Evolutionary conservation across 1,140 invertebrate genomes (phyloP).

Genomic region (Bursaphelenchus mucronatus): DNA sequence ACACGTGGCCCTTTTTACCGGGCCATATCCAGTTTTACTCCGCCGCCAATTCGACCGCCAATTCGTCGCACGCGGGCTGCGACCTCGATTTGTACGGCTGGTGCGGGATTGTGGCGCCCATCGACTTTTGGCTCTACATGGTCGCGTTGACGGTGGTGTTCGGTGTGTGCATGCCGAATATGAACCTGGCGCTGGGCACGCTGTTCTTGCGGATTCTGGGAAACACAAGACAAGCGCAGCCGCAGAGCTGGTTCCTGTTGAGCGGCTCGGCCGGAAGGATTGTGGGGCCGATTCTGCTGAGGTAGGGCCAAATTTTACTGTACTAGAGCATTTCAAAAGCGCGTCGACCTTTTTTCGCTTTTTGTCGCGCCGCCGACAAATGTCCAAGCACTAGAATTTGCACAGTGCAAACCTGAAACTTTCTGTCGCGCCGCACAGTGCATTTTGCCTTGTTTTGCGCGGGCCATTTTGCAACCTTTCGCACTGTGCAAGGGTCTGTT

Average conservation of each 20-base stretch:
- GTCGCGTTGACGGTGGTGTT: slow-evolving; percentile 17
- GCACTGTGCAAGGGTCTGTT: too few species aligned
- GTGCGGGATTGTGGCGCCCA: slow-evolving; percentile 5
- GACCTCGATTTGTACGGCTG: slow-evolving; percentile 18
- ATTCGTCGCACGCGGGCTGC: slow-evolving; percentile 5
- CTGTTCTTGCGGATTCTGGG: slow-evolving; percentile 29
- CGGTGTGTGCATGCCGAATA: slow-evolving; percentile 13
- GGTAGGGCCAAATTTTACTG: slow-evolving; percentile 9
- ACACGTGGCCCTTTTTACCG: slow-evolving; percentile 27
- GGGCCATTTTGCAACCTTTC: too few species aligned
- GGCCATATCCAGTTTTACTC: slow-evolving; percentile 10
- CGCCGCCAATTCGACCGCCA: not conserved
- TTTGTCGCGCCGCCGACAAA: too few species aligned
- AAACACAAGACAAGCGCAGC: slow-evolving; percentile 21
- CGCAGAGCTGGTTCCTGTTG: slow-evolving; percentile 26
- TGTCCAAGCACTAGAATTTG: too few species aligned
- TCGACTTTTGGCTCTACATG: slow-evolving; percentile 11
- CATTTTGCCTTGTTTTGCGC: too few species aligned
- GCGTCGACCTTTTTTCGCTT: too few species aligned
- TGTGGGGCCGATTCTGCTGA: slow-evolving; percentile 24
- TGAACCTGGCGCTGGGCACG: slow-evolving; percentile 28
- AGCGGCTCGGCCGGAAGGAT: slow-evolving; percentile 27
- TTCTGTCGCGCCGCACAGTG: too few species aligned
- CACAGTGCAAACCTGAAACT: too few species aligned
- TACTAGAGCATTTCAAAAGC: too few species aligned